A percentile compares a stretch with the other conserved stretches of the same genome.
phyloP scores from a whole-genome alignment of 2,888 invertebrate species.

The Ennomos quercinarius region DNA sequence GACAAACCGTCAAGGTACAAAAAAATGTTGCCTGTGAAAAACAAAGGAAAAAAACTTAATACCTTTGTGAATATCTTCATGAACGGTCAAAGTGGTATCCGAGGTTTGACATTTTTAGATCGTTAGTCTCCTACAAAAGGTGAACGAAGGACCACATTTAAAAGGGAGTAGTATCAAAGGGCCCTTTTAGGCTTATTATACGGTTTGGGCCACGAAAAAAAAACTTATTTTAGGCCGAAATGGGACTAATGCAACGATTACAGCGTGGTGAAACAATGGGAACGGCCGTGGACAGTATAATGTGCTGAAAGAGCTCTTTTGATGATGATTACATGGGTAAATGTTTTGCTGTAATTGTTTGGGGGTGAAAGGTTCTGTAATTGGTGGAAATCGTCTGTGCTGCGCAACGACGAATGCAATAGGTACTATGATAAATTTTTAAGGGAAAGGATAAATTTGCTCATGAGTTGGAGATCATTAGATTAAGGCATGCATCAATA shows the following conservation, averaged over 20 bases:
- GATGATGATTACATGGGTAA: conserved; percentile 21
- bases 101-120: conserved; percentile 58
- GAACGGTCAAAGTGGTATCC: conserved; percentile 58
- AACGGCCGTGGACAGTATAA: conserved; percentile 10
- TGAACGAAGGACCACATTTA: conserved; percentile 67
- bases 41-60: conserved; percentile 52
- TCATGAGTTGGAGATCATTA: too few species aligned
- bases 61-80: conserved; percentile 46
- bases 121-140: conserved; percentile 66
- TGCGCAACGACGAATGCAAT: too few species aligned
- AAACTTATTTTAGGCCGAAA: conserved; percentile 46
- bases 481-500: too few species aligned
- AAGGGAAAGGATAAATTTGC: too few species aligned
- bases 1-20: conserved; percentile 24
- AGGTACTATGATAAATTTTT: too few species aligned
- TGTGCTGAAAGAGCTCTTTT: conserved; percentile 15
- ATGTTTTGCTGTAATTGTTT: conserved; percentile 14
- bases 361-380: conserved; percentile 2
- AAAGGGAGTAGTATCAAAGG: conserved; percentile 72
- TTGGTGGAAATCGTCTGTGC: background rate
- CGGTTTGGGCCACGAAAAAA: conserved; percentile 54
- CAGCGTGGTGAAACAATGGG: conserved; percentile 22
- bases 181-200: conserved; percentile 77
- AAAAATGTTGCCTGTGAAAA: conserved; percentile 35
- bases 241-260: conserved; percentile 31